A percentile compares a stretch with the other conserved stretches of the same genome.
These are phyloP conservation scores for Bubo scandiacus DNA, from an alignment of 2,113 vertebrate species.

Conservation along the genomic window DNA sequence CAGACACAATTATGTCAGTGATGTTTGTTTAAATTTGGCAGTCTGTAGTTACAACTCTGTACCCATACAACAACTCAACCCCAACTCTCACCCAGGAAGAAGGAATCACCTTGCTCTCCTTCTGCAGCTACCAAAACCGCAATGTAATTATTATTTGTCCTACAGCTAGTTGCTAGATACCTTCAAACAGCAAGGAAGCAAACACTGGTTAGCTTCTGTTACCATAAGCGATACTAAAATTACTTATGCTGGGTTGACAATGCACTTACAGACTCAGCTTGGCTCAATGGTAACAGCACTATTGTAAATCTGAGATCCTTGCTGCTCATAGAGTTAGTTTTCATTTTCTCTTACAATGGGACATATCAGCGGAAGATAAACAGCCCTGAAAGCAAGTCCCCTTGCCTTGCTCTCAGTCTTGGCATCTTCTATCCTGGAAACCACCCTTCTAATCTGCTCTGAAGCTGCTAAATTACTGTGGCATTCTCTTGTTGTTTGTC, in stretches of 20 bases:
- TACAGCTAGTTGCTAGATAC: background rate
- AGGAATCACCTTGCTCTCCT: accelerated
- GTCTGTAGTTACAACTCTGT: background rate
- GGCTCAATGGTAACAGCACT: background rate
- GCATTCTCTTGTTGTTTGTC: background rate
- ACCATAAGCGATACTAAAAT: background rate
- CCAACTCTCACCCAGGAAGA: background rate
- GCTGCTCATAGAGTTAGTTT: background rate
- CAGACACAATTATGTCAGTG: background rate
- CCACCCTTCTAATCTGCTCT: background rate
- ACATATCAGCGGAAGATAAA: background rate
- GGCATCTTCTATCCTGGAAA: background rate
- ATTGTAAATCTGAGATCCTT: background rate
- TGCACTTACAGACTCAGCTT: background rate
- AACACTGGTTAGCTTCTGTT: background rate
- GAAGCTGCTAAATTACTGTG: background rate
- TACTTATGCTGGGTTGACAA: background rate
- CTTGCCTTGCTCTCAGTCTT: background rate
- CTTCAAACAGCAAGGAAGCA: background rate
- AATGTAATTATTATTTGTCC: background rate
- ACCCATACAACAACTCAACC: background rate
- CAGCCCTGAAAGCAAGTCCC: background rate
- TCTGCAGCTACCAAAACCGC: background rate
- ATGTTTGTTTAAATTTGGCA: background rate
- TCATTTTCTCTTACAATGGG: background rate